These are phyloP conservation scores for Heliocidaris tuberculata DNA, from an alignment of 35 echinoderm and acorn worm species.

Conservation along the genomic window DNA sequence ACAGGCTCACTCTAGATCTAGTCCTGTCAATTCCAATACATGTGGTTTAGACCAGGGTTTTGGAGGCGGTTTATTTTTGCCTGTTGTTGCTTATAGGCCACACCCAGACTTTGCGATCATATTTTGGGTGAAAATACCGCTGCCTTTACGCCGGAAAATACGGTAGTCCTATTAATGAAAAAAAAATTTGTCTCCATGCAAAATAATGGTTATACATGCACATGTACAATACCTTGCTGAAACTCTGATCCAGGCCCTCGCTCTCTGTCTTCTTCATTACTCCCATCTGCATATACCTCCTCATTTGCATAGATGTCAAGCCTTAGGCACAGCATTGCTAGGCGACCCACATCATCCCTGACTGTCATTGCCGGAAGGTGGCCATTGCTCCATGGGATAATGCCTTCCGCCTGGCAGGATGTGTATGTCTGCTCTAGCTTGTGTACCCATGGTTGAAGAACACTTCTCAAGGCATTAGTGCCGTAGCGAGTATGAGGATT, in stretches of 20 bases:
- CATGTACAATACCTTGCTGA: not conserved
- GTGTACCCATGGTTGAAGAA: not conserved
- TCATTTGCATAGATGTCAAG: constrained; percentile 46
- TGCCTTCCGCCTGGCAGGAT: not conserved
- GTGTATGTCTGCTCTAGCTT: constrained; percentile 1
- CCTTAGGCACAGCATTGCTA: not conserved
- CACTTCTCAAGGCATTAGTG: not conserved
- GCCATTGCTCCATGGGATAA: not conserved
- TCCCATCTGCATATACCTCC: not conserved
- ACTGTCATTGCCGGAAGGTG: not conserved
- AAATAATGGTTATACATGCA: not conserved
- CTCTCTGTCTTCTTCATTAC: not conserved
- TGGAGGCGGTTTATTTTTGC: no score
- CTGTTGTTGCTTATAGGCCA: no score
- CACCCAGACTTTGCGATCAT: no score
- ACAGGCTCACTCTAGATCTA: no score
- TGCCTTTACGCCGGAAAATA: no score
- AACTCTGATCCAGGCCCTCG: not conserved
- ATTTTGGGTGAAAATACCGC: no score
- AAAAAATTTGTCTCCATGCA: not conserved
- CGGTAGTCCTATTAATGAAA: no score
- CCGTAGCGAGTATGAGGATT: not conserved
- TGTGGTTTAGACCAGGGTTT: no score
- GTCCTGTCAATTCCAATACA: no score
- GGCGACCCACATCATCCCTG: not conserved